phyloP scores from a whole-genome alignment of 2,888 invertebrate species.

The Pterostichus niger region DNA sequence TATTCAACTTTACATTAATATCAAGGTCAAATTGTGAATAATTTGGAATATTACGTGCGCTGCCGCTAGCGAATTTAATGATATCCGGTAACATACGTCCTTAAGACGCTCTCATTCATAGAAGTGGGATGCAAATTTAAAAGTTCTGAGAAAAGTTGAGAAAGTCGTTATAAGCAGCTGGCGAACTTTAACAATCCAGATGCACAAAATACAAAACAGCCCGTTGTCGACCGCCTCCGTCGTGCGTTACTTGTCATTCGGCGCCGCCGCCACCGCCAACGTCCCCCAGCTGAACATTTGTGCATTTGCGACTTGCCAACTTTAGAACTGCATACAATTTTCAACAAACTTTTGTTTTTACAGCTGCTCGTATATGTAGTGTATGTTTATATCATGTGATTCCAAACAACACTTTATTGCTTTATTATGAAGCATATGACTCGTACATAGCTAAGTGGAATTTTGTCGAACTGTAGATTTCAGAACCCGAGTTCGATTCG shows the following conservation, averaged over 20 bases:
- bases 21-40: neutral
- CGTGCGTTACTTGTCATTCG: constrained; percentile 24
- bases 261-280: constrained; percentile 2
- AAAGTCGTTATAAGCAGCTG: constrained; percentile 64
- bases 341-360: constrained; percentile 56
- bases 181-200: constrained; percentile 59
- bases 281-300: constrained; percentile 11
- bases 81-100: constrained; percentile 61
- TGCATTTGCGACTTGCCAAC: constrained; percentile 51
- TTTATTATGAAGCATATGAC: too few relatives aligned
- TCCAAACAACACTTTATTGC: too few relatives aligned
- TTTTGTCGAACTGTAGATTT: too few relatives aligned
- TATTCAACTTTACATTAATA: too few relatives aligned
- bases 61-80: constrained; percentile 2
- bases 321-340: constrained; percentile 56
- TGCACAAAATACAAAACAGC: constrained; percentile 63
- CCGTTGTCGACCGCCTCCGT: neutral
- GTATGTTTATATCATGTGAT: neutral
- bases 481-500: too few relatives aligned
- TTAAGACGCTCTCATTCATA: constrained; percentile 47
- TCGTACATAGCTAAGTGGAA: too few relatives aligned
- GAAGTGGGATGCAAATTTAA: constrained; percentile 64
- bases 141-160: constrained; percentile 54
- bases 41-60: neutral
- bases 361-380: neutral